Percentiles rank a stretch among this genome's conserved stretches.
phyloP scores from a whole-genome alignment of 2,113 vertebrate genomes.

The Brienomyrus brachyistius region DNA sequence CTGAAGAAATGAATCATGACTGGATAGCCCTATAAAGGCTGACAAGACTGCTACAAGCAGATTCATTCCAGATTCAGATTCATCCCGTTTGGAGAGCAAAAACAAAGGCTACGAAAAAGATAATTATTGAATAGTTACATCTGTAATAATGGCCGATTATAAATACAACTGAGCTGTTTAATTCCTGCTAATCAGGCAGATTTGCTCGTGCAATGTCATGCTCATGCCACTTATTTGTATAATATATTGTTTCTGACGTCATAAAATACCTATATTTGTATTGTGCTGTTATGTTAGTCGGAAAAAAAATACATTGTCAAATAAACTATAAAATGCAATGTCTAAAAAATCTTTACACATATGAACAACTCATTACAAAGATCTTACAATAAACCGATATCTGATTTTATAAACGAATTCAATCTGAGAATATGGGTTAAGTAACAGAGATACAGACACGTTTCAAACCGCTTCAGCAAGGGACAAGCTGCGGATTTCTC shows the following conservation, averaged over 20 bases:
- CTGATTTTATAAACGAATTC: background rate
- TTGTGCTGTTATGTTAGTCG: background rate
- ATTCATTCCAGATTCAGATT: background rate
- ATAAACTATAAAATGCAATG: background rate
- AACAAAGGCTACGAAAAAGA: background rate
- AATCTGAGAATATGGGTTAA: background rate
- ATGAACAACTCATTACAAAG: background rate
- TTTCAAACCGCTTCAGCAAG: background rate
- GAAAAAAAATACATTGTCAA: background rate
- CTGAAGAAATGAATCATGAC: background rate
- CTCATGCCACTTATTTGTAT: background rate
- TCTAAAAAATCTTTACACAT: background rate
- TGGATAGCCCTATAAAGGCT: background rate
- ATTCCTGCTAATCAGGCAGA: background rate
- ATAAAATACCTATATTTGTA: background rate
- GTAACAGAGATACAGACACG: background rate
- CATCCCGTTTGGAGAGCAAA: background rate
- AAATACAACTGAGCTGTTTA: background rate
- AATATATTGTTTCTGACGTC: background rate
- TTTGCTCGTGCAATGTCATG: background rate
- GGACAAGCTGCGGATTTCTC: background rate
- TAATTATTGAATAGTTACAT: background rate
- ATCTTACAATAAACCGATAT: background rate
- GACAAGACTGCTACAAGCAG: background rate
- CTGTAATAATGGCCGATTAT: background rate